Evolutionary conservation across 2,797 vertebrate genomes (phyloP), one percentile per base, ranked within the genome.

Genomic region (Pachyuromys duprasi): DNA sequence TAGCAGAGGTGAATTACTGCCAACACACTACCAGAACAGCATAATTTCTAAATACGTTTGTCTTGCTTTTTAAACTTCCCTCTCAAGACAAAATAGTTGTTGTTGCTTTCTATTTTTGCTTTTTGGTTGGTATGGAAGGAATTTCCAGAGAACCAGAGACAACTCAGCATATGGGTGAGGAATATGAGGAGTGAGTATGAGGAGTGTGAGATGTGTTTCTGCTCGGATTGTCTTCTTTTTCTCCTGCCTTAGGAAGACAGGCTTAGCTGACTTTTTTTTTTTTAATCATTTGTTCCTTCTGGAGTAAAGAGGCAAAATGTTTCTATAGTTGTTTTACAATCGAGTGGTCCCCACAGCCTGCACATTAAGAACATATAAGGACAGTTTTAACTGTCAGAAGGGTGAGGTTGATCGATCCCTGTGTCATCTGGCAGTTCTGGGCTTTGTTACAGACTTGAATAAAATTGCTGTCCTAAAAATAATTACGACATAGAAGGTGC

Each of bases 361-460:
- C 57, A 36, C 84, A 86, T 93, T 94, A 62, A 94, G 97, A 92
- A 87, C 49, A 86, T 79, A n/a, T 20, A 49, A n/a, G 65, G 84
- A 93, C 7, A 36, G 33, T 95, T 94, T 84, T 39, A 67, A 67
- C 36, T 93, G 78, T 22, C 49, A 13, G 2, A 2, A 91, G 36
- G 8, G n/a, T 60, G 65, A 45, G 39, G 62, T 90, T 87, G 95
- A 94, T 92, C 79, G 55, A 8, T 89, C 42, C 22, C 11, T 1
- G 4, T 74, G 14, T 45, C 81, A n/a, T 49, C 36, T 17, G 53
- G 63, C 75, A 65, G 49, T 87, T 87, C 55, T 89, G 72, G 4
- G 39, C 91, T 84, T 87, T 84, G 75, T 42, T 86, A 39, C 9
- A 80, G 28, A 26, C 26, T 84, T 90, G 78, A 93, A 93, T 83